Evolutionary conservation across 2,888 invertebrate species (phyloP).

Genomic region (Thelaira solivaga): DNA sequence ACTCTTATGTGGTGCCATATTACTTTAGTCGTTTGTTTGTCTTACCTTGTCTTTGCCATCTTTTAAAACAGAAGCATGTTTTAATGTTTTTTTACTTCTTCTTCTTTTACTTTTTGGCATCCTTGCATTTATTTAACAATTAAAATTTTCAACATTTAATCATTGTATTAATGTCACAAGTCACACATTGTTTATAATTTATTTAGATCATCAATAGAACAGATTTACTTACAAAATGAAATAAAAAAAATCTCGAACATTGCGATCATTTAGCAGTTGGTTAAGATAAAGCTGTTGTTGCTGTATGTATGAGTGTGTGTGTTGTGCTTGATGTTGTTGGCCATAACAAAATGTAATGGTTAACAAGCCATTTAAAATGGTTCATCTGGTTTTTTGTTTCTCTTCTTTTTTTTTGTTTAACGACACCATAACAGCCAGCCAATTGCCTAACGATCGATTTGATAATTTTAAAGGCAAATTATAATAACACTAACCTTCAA

Average conservation of each 20-base stretch:
- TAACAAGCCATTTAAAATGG: constrained; percentile 57
- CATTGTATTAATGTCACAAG: constrained; percentile 63
- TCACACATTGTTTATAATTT: constrained; percentile 60
- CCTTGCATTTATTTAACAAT: constrained; percentile 61
- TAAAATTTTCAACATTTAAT: constrained; percentile 63
- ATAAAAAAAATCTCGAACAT: constrained; percentile 20
- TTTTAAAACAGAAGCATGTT: constrained; percentile 47
- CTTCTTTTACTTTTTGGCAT: constrained; percentile 22
- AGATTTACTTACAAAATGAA: constrained; percentile 12
- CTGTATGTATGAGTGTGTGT: constrained; percentile 2
- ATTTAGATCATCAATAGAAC: constrained; percentile 57
- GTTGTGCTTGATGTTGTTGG: constrained; percentile 23
- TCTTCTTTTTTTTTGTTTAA: neutral
- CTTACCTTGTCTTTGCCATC: constrained; percentile 40
- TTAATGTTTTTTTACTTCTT: neutral
- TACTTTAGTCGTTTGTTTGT: neutral
- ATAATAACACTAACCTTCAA: constrained; percentile 58
- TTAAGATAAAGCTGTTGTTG: constrained; percentile 7
- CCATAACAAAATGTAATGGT: constrained; percentile 38
- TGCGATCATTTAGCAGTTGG: constrained; percentile 38
- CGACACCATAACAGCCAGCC: constrained; percentile 15
- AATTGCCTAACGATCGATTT: constrained; percentile 50
- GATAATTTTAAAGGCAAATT: constrained; percentile 58
- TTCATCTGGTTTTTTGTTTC: constrained; percentile 41
- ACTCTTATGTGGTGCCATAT: constrained; percentile 28